Base-by-base conservation (phyloP, 2,888 invertebrate genomes). In the Empis stercorea region DNA sequence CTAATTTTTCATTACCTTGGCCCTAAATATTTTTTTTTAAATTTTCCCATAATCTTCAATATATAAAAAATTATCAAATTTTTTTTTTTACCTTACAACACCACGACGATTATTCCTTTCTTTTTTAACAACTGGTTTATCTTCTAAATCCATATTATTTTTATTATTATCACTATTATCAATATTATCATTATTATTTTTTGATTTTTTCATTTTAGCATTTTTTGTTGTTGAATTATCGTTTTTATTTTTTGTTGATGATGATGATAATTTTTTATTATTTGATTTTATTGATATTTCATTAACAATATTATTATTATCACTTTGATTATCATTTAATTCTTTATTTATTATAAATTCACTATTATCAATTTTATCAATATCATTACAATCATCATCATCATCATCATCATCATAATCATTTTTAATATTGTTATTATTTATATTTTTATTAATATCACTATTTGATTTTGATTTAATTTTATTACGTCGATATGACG, bases 101-200 rank as follows among this genome's bases (percentile, higher is more conserved):
- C 64, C 64, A 43, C 68, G 61, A 14, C 66, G 62, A 57, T 64
- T 67, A 51, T 68, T 68, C 43, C 61, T 63, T 53, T 66, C 66
- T 57, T 66, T 66, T 34, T 64, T 65, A 20, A 62, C 62, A 42
- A 56, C 52, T 36, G 50, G 50, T 45, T 52, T 55, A 48, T 54
- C n/a, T n/a, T n/a, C 54, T 52, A 49, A 50, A 30, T 37, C 10
- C 4, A 13, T 3, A 30, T 45, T 10, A 16, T 14, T 9, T 30
- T 14, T 17, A 37, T 15, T 10, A 44, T 34, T n/a, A 27, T n/a
- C 10, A 34, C 30, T 44, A 20, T 40, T 14, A 23, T 27, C n/a
- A 38, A 11, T 39, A 11, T 4, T 39, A 13, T 17, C 11, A 39
- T 13, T 39, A 13, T 20, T 39, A 20, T 39, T 39, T 20, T 20